Base-by-base conservation (phyloP, 2,797 vertebrate species). In the Antrozous pallidus region DNA sequence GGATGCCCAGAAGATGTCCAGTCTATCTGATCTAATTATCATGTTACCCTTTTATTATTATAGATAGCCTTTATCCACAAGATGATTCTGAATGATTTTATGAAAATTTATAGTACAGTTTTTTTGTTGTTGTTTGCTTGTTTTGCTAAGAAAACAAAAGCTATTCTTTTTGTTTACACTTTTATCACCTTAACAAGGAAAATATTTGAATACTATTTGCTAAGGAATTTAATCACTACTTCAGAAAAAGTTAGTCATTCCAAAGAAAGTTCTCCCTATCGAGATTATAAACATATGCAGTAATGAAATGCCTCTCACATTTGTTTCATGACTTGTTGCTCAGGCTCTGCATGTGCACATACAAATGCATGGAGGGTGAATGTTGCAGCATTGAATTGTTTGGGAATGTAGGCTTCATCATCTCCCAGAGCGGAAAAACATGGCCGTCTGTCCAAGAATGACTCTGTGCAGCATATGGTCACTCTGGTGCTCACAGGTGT, bases 331-430 rank as follows among this genome's bases (percentile, higher is more conserved):
- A 4, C 0, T 18, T 97, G 84, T 0, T 12, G 88, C 36, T 98
- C 96, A 3, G 28, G 24, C 0, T 95, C 38, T 0, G 98, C 1
- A 88, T 97, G 95, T 0, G 1, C 77, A 95, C 98, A 98, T 31
- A 98, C 4, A 3, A 97, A 96, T 0, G 96, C 92, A 0, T 98
- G 97, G 0, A 98, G 98, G 17, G 26, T 97, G 96, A 98, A 98
- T 51, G 97, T 87, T 0, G 84, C 91, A 0, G 96, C 96, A 54
- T 92, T 33, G 0, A 98, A 98, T 0, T 83, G 0, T 5, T 97
- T 97, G 38, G 98, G 97, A 42, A 95, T 96, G 0, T 97, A 98
- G 80, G 96, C 94, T 18, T 97, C 96, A 2, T 98, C 98, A 0
- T 22, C 0, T 0, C 75, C 51, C 90, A 98, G 47, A 38, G 91